phyloP scores from a whole-genome alignment of 2,797 vertebrate species.

The Phrynocephalus vlangalii region DNA sequence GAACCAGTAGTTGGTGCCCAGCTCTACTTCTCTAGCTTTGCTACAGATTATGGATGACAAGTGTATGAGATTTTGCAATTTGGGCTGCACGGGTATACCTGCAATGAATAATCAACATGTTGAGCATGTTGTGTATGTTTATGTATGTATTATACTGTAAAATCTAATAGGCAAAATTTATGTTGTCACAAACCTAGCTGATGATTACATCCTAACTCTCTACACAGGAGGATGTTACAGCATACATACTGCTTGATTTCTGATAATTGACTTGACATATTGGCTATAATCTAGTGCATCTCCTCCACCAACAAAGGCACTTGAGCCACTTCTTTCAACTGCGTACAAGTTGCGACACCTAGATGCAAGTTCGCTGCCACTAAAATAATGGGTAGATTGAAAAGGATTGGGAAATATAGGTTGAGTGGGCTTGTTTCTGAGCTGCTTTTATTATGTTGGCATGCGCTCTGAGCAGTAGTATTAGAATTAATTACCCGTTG shows the following conservation, averaged over 20 bases:
- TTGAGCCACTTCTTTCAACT: not conserved
- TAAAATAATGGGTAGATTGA: constrained; percentile 7
- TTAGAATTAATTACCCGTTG: constrained; percentile 60
- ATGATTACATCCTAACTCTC: not conserved
- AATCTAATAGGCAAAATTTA: not conserved
- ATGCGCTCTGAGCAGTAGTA: constrained; percentile 52
- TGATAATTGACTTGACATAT: not conserved
- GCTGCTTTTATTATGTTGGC: constrained; percentile 58
- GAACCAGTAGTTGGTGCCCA: no score
- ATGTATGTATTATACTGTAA: not conserved
- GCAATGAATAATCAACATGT: not conserved
- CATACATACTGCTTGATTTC: not conserved
- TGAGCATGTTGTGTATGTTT: not conserved
- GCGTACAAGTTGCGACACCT: constrained; percentile 24
- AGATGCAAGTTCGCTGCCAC: not conserved
- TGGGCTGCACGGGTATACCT: no score
- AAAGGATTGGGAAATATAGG: constrained; percentile 37
- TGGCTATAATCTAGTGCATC: constrained; percentile 12
- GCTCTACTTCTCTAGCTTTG: not conserved
- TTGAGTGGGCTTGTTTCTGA: constrained; percentile 41
- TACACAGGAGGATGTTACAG: constrained; percentile 12
- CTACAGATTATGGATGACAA: not conserved
- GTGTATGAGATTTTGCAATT: not conserved
- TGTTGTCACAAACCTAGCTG: constrained; percentile 29
- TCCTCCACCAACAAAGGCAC: not conserved